Base-by-base conservation (phyloP, 2,797 vertebrate species). In the Sciurus carolinensis region DNA sequence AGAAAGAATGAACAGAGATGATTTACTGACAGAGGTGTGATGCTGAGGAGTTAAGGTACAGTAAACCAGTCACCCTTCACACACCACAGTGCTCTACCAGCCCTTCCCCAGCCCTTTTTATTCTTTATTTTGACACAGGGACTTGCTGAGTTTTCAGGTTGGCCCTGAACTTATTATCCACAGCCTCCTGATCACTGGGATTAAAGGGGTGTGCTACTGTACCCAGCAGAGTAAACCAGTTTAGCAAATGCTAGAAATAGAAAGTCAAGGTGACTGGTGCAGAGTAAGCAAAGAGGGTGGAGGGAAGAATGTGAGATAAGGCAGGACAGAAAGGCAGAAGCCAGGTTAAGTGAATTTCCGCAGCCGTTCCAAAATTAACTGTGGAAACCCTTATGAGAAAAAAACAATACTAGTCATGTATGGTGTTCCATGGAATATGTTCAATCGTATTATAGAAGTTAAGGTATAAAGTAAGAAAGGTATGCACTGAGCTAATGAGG, bases 1-100 rank as follows among this genome's bases (percentile, higher is more conserved):
- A 82, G 59, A 93, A 73, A 88, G 28, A 66, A 24, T 66, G 59
- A 64, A 36, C n/a, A 26, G 17, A 39, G 18, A 80, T n/a, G 42
- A n/a, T 71, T 85, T 95, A 85, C 1, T 76, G 62, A 39, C 59
- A 76, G 28, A 54, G 7, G 76, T 14, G 33, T 64, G 59, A 36
- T 90, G 20, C 12, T 83, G 30, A 36, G 39, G 39, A 90, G n/a
- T 72, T 87, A 87, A 75, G 62, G 76, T 69, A 90, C 42, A 85
- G 33, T 75, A 59, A 67, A 50, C 11, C 14, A 86, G 59, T 62
- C 52, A 52, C 52, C 52, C 52, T 52, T 13, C 14, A 15, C 14
- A 52, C 52, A 52, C 15, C 52, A 52, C 44, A 13, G 15, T 52
- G 52, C 52, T 52, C 13, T 52, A 52, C 52, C 14, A 57, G 54